Conservation (phyloP, 2,113 vertebrate species). For the Nyctibius bracteatus region DNA sequence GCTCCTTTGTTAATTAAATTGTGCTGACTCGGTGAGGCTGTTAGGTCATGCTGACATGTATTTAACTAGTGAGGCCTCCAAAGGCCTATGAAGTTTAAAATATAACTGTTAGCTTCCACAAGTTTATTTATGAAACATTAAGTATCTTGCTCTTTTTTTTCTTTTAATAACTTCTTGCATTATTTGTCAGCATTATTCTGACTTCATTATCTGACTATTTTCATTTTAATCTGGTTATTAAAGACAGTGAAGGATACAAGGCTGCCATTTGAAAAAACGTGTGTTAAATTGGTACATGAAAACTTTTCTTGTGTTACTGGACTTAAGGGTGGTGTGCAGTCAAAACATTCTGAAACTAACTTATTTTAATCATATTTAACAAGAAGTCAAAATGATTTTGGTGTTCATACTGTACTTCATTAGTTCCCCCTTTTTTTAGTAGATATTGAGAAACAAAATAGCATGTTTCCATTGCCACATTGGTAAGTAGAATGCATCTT, state of each 20-base stretch:
- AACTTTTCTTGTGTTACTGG: background rate
- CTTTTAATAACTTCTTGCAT: conserved; percentile 25
- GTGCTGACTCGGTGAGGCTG: background rate
- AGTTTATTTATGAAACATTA: conserved; percentile 31
- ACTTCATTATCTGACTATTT: background rate
- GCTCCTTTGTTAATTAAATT: too few relatives aligned
- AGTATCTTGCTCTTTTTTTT: conserved; percentile 9
- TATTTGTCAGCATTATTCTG: conserved; percentile 10
- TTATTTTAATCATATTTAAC: background rate
- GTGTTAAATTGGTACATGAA: background rate
- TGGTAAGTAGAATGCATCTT: background rate
- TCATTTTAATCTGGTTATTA: conserved; percentile 10
- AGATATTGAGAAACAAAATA: background rate
- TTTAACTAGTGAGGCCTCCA: background rate
- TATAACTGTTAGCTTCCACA: background rate
- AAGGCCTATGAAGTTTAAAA: background rate
- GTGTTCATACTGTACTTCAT: background rate
- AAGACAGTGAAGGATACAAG: background rate
- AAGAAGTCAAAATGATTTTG: background rate
- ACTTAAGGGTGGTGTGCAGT: background rate
- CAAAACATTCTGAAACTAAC: background rate
- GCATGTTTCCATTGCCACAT: background rate
- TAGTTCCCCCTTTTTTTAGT: background rate
- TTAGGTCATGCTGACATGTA: background rate
- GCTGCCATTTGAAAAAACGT: background rate